Evolutionary conservation across 2,888 invertebrate genomes (phyloP), one percentile per base, ranked within the genome.

Genomic region (Morpho helenor): DNA sequence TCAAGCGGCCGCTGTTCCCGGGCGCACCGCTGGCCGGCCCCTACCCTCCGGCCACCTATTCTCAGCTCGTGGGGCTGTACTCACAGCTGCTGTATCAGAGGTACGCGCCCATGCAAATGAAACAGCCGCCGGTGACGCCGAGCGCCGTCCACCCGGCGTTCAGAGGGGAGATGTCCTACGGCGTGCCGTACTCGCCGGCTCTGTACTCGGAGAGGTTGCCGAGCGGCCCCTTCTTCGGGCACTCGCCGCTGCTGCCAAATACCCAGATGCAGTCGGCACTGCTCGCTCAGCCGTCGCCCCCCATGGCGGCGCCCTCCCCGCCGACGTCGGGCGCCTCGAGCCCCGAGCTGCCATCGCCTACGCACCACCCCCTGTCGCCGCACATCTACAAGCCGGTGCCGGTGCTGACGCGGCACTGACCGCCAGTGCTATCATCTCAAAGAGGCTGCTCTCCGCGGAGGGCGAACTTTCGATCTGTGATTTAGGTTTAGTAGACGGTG

Each of bases 1-100:
- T 97, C 84, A 97, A 97, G 85, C 91, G 97, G 59, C 93, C 94
- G 3, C 86, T 93, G 49, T 91, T 95, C 63, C 93, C 95, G 0
- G 87, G 86, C 0, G 93, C 94, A 0, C 89, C 93, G 7, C 87
- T 93, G 50, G 89, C 92, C 49, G 92, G 91, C 22, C 87, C 92
- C 9, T 92, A 94, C 63, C 93, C 93, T 0, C 92, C 91, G 10
- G 86, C 91, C 6, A 89, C 92, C 0, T 92, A 92, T 73, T 92
- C 93, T 0, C 91, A 92, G 43, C 83, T 93, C 7, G 89, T 93
- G 60, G 89, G 92, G 0, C 75, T 93, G 3, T 93, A 93, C 77
- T 91, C 93, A 0, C 90, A 94, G 52, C 92, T 94, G 56, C 85
- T 95, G 71, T 95, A 95, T 73, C 92, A 92, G 77, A 88, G 92